Conservation (phyloP, 1,140 invertebrate genomes). For the Anastrepha ludens region DNA sequence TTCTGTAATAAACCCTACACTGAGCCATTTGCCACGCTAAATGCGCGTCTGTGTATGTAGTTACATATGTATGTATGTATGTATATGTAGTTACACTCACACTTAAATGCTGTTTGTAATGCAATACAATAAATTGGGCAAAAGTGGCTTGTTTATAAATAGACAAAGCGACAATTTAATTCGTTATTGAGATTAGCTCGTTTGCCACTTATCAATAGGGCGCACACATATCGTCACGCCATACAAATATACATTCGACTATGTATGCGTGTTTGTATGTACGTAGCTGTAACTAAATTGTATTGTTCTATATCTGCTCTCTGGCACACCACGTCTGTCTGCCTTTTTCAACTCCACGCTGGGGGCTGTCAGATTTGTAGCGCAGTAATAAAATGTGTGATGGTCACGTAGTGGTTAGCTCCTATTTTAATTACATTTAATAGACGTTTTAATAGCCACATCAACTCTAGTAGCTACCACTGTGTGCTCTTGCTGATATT, state of each 20-base stretch:
- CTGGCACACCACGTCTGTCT: too few species aligned
- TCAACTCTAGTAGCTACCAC: neutral
- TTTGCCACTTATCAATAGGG: neutral
- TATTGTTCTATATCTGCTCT: too few species aligned
- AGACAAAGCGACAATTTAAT: constrained; percentile 56
- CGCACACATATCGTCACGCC: neutral
- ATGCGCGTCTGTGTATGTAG: neutral
- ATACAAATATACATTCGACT: neutral
- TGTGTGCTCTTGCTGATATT: neutral
- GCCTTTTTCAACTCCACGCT: neutral
- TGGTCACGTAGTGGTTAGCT: constrained; percentile 34
- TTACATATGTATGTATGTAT: too few species aligned
- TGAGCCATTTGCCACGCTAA: neutral
- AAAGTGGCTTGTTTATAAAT: constrained; percentile 65
- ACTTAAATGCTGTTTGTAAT: neutral
- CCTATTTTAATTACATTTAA: constrained; percentile 29
- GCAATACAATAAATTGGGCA: constrained; percentile 61
- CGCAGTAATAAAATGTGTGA: constrained; percentile 18
- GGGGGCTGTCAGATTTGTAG: constrained; percentile 39
- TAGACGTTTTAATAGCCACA: constrained; percentile 18
- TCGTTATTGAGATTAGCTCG: constrained; percentile 36
- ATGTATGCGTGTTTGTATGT: neutral
- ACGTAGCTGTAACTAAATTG: neutral
- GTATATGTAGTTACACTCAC: neutral
- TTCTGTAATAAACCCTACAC: too few species aligned